These are phyloP conservation scores for Thymelicus acteon DNA, from an alignment of 2,888 invertebrate species.

Conservation along the genomic window DNA sequence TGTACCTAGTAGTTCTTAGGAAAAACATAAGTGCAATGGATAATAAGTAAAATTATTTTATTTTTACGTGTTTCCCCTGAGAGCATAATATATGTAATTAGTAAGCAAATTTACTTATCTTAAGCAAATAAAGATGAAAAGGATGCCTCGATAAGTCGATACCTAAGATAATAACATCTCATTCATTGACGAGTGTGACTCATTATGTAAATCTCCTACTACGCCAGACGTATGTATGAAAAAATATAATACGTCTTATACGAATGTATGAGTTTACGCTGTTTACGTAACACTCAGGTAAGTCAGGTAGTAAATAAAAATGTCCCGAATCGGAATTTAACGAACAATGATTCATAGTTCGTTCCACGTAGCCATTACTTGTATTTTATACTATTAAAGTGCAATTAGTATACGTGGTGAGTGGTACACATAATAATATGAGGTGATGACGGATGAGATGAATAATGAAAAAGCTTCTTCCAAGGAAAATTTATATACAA, in stretches of 20 bases:
- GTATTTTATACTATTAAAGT: constrained; percentile 48
- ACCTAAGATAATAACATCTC: constrained; percentile 54
- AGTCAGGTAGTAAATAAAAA: constrained; percentile 6
- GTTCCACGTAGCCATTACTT: constrained; percentile 48
- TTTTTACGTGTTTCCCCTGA: too few relatives aligned
- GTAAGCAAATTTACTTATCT: too few relatives aligned
- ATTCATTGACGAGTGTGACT: constrained; percentile 66
- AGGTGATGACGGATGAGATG: constrained; percentile 42
- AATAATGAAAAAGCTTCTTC: constrained; percentile 41
- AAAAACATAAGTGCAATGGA: too few relatives aligned
- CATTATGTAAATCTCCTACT: constrained; percentile 55
- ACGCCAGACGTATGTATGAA: constrained; percentile 21
- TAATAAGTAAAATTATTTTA: too few relatives aligned
- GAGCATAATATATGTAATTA: background rate
- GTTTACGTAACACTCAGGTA: background rate
- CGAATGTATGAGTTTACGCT: background rate
- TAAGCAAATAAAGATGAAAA: constrained; percentile 43
- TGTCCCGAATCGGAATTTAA: constrained; percentile 10
- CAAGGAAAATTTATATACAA: constrained; percentile 42
- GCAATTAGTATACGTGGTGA: constrained; percentile 49
- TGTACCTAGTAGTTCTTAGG: too few relatives aligned
- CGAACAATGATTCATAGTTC: constrained; percentile 57
- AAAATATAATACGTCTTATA: background rate
- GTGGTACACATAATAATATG: constrained; percentile 32
- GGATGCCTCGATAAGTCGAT: constrained; percentile 61